A percentile compares a stretch with the other conserved stretches of the same genome.
Conservation (phyloP, 2,888 invertebrate genomes). For the Harmothoe impar region DNA sequence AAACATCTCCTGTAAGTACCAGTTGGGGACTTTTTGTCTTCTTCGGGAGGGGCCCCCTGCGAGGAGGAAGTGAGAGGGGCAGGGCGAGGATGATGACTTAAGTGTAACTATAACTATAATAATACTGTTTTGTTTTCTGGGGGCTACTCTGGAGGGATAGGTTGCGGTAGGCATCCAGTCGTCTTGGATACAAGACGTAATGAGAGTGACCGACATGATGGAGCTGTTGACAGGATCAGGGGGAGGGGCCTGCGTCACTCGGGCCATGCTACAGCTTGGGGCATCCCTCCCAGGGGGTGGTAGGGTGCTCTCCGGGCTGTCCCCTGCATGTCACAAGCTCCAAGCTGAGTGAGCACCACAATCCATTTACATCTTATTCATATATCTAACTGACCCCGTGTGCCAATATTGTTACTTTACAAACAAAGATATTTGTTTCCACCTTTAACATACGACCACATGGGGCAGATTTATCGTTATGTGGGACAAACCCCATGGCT, state of each 20-base stretch:
- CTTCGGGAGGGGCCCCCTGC: not conserved
- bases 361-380: not conserved
- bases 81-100: not conserved
- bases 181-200: not conserved
- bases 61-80: not conserved
- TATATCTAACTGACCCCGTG: not conserved
- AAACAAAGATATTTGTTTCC: no score
- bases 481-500: no score
- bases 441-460: no score
- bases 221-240: conserved; percentile 1
- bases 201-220: conserved; percentile 4
- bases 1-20: no score
- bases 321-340: not conserved
- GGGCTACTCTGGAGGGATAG: conserved; percentile 36
- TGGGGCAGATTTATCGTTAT: no score
- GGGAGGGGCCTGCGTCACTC: conserved; percentile 10
- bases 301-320: no score
- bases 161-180: not conserved
- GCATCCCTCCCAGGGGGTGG: no score
- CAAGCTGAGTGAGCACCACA: conserved; percentile 23
- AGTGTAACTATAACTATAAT: conserved; percentile 12
- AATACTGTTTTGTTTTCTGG: conserved; percentile 47
- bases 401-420: not conserved
- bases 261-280: not conserved
- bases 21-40: not conserved